Base-by-base conservation (phyloP, 1,140 invertebrate species). In the Harlomillsia oculata region DNA sequence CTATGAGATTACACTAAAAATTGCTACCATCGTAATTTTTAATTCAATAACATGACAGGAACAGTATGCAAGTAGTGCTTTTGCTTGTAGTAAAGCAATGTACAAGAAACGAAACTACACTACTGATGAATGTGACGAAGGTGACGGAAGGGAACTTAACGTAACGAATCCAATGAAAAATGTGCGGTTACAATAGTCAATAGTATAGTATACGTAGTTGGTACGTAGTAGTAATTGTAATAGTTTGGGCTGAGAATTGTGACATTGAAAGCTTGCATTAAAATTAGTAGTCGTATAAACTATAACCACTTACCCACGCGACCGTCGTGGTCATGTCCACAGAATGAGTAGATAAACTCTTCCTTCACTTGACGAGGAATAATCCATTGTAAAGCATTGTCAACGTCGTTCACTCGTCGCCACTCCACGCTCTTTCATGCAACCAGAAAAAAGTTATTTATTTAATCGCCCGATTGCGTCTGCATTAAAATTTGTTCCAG, bases 381-480 rank as follows among this genome's bases (percentile, higher is more conserved):
- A 11, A 30, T 29, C 55, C 55, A 57, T 34, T 25, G 41, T 11
- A 20, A 29, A 14, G 23, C 32, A 6, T 25, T 30, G 21, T 57
- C 55, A n/a, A 57, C 44, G 21, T 57, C 48, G 13, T 26, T 51
- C 25, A 41, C 55, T 18, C 39, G 23, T 30, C 55, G 20, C 55
- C 55, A 57, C 44, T 57, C 36, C 13, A 57, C 21, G 20, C 37
- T 43, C 55, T 57, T 16, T 14, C 21, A 49, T 5, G 20, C 20
- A 45, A 2, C 20, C 6, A 51, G 11, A 51, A 51, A 11, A 46
- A 46, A 25, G 28, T 28, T 21, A 6, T 23, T 28, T 11, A 46
- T 46, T 6, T 9, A 21, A 14, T n/a, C 21, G 6, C 9, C 9
- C 26, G 5, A 40, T 52, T 39, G 30, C 9, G 5, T n/a, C 14